Percentiles rank a stretch among this genome's conserved stretches.
Evolutionary conservation across 2,113 vertebrate genomes (phyloP).

Genomic region (Nanorana parkeri): DNA sequence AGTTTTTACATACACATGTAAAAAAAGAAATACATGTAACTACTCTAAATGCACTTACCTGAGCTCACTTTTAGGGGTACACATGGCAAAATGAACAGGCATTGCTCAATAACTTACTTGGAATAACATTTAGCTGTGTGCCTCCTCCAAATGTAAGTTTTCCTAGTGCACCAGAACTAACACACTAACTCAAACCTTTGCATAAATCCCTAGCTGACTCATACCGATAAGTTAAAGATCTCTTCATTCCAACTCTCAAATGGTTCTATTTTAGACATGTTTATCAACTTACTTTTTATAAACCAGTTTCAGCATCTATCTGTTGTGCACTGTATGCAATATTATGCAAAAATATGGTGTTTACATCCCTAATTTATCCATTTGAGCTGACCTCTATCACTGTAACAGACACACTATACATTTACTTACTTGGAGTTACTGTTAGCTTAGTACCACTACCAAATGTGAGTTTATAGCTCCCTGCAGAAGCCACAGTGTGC

Average conservation of each 20-base stretch:
- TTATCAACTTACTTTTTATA: too few relatives aligned
- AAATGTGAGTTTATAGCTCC: constrained; percentile 53
- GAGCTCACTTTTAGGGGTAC: too few relatives aligned
- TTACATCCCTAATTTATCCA: background rate
- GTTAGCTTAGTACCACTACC: constrained; percentile 62
- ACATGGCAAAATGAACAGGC: background rate
- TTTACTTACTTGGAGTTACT: constrained; percentile 60
- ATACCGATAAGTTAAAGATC: too few relatives aligned
- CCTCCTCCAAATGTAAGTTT: constrained; percentile 11
- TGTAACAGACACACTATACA: background rate
- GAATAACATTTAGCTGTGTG: background rate
- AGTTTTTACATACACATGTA: too few relatives aligned
- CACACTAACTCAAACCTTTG: constrained; percentile 64
- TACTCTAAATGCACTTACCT: too few relatives aligned
- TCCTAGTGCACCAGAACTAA: background rate
- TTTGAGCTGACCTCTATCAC: constrained; percentile 17
- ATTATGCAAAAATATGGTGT: too few relatives aligned
- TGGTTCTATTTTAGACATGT: too few relatives aligned
- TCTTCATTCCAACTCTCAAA: too few relatives aligned
- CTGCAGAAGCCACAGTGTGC: constrained; percentile 35
- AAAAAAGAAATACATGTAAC: too few relatives aligned
- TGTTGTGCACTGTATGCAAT: too few relatives aligned
- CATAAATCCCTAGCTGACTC: background rate
- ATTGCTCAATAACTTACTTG: background rate
- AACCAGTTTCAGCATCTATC: too few relatives aligned